Evolutionary conservation across 2,113 vertebrate genomes (phyloP).

Genomic region (Rhagologus leucostigma): DNA sequence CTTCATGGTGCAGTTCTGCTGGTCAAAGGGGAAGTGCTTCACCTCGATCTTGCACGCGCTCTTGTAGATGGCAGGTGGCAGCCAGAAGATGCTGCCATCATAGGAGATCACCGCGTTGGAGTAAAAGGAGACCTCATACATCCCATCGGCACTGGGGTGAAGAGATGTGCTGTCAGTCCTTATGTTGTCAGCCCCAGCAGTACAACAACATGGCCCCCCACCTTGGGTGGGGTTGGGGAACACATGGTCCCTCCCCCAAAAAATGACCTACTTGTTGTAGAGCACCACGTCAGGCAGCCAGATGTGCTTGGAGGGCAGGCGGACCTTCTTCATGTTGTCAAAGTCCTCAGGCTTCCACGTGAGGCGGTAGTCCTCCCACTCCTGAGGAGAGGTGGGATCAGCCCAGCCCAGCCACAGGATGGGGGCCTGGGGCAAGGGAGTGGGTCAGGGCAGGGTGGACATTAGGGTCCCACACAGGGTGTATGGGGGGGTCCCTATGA

Average conservation of each 20-base stretch:
- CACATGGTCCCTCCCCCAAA: accelerated
- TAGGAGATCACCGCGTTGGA: slow-evolving; percentile 94
- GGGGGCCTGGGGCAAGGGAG: not conserved
- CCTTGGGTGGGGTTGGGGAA: not conserved
- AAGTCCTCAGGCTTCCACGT: slow-evolving; percentile 94
- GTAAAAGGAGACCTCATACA: slow-evolving; percentile 98
- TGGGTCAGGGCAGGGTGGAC: not conserved
- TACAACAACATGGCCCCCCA: accelerated
- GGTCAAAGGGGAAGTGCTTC: slow-evolving; percentile 96
- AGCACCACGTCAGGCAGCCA: slow-evolving; percentile 98
- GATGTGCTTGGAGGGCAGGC: slow-evolving; percentile 95
- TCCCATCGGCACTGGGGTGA: slow-evolving; percentile 84
- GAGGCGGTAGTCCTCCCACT: slow-evolving; percentile 97
- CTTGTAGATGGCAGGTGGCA: slow-evolving; percentile 95
- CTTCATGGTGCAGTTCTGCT: slow-evolving; percentile 95
- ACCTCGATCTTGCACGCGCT: slow-evolving; percentile 96
- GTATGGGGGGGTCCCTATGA: not conserved
- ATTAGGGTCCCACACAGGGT: not conserved
- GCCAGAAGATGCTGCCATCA: slow-evolving; percentile 95
- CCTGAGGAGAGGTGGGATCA: slow-evolving; percentile 70
- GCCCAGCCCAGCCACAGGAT: accelerated
- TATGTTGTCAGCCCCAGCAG: not conserved
- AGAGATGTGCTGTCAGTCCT: not conserved
- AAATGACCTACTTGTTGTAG: slow-evolving; percentile 91
- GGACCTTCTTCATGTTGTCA: slow-evolving; percentile 95